These are phyloP conservation scores for Chaetura pelagica DNA, from an alignment of 2,113 vertebrate species.

Conservation along the genomic window DNA sequence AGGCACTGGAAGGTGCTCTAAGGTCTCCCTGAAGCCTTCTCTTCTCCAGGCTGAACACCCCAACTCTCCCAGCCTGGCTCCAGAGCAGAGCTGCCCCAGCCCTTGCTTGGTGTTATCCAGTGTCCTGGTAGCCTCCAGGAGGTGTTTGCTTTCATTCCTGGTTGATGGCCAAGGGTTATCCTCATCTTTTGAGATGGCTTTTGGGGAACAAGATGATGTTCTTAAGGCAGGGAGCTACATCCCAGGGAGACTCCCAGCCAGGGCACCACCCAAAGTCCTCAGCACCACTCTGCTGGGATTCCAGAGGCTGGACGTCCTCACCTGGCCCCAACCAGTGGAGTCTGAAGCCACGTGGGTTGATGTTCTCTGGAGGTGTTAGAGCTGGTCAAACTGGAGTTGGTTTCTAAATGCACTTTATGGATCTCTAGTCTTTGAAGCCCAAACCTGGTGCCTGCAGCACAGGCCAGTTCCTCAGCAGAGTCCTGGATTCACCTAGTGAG, in stretches of 20 bases:
- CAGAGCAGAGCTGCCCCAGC: too few species aligned
- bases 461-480: background rate
- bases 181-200: background rate
- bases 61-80: too few species aligned
- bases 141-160: background rate
- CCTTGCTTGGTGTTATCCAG: too few species aligned
- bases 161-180: background rate
- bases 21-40: too few species aligned
- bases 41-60: too few species aligned
- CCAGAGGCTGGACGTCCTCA: accelerated
- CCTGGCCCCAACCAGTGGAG: background rate
- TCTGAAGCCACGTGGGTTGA: background rate
- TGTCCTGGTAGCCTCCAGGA: background rate
- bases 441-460: background rate
- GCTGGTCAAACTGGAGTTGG: background rate
- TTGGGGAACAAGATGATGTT: background rate
- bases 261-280: background rate
- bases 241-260: background rate
- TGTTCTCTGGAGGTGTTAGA: background rate
- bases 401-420: background rate
- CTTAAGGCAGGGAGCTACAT: background rate
- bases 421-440: background rate
- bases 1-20: too few species aligned
- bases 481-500: background rate
- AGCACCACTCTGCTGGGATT: background rate